Evolutionary conservation across 2,113 vertebrate genomes (phyloP).

Genomic region (Anguilla japonica): DNA sequence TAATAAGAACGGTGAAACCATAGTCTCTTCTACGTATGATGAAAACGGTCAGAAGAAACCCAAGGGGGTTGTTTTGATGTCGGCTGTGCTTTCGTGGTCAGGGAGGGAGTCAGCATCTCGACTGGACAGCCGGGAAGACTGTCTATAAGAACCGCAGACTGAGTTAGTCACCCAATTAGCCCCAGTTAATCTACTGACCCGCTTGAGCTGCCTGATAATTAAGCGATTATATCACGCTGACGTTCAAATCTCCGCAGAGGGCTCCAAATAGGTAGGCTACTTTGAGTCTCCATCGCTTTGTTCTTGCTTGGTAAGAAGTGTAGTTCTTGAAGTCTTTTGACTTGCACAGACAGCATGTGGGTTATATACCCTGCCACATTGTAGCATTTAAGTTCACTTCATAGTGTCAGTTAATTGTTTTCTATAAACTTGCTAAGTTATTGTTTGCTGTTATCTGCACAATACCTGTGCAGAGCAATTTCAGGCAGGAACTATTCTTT

Average conservation of each 20-base stretch:
- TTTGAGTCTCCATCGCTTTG: neutral
- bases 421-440: neutral
- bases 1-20: neutral
- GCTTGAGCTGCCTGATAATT: neutral
- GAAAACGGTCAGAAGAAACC: neutral
- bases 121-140: neutral
- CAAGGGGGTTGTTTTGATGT: neutral
- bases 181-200: conserved; percentile 5
- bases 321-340: neutral
- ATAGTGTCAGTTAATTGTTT: neutral
- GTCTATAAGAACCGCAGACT: neutral
- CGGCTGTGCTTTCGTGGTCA: neutral
- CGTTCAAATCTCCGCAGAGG: neutral
- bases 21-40: neutral
- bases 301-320: neutral
- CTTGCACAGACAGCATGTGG: neutral
- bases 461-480: neutral
- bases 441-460: neutral
- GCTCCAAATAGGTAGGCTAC: neutral
- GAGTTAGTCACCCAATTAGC: neutral
- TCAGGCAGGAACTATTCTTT: neutral
- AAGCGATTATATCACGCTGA: neutral
- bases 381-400: neutral
- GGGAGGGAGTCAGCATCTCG: neutral
- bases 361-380: too few species aligned